These are phyloP conservation scores for Dipodomys stephensi DNA, from an alignment of 2,113 vertebrate genomes.

Conservation along the genomic window DNA sequence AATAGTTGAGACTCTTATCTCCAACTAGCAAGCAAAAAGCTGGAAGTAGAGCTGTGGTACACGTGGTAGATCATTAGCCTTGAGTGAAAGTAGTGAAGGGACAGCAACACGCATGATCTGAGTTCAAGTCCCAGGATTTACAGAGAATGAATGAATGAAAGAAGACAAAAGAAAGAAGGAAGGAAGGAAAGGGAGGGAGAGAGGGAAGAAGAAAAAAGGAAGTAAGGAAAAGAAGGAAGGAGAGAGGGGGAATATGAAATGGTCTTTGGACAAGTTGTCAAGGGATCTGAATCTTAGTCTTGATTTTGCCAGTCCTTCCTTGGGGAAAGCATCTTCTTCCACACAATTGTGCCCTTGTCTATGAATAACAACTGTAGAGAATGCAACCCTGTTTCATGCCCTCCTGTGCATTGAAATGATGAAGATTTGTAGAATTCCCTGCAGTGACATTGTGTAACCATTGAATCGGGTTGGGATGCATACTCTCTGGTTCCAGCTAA, in stretches of 20 bases:
- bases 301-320: not conserved
- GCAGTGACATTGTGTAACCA: not conserved
- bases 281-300: not conserved
- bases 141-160: no score
- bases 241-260: no score
- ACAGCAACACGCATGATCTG: no score
- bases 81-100: no score
- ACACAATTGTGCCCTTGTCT: not conserved
- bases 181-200: not conserved
- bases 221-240: no score
- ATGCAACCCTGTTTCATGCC: not conserved
- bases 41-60: no score
- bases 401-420: not conserved
- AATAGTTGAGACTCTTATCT: no score
- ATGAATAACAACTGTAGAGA: not conserved
- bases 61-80: no score
- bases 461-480: not conserved
- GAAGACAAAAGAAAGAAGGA: not conserved
- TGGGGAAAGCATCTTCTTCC: not conserved
- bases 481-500: not conserved
- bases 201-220: not conserved
- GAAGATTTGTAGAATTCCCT: not conserved
- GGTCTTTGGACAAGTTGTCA: not conserved
- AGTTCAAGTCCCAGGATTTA: no score
- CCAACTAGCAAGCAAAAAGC: no score